Base-by-base conservation (phyloP, 2,113 vertebrate species). In the Tauraco erythrolophus region DNA sequence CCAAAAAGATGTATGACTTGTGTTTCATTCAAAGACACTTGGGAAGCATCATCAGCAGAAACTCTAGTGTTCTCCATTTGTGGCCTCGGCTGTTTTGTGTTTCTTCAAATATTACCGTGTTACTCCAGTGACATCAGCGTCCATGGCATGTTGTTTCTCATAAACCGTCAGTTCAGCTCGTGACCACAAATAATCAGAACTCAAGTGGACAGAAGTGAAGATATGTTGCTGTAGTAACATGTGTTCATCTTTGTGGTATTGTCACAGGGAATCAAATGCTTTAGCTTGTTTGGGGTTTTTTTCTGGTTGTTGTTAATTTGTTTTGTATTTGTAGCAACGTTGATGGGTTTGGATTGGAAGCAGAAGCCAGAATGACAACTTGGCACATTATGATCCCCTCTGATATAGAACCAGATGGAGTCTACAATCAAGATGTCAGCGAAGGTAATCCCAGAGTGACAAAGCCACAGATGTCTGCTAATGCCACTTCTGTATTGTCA, bases 351-450 rank as follows among this genome's bases (percentile, higher is more conserved):
- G 99, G 99, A 76, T 97, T 99, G 98, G 99, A 99, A 98, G 99
- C 99, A 35, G 99, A 99, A 98, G 99, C 99, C 77, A 98, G 99
- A 85, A 99, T 99, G 99, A 99, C 99, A 19, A 99, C 99, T 37
- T 99, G 99, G 99, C 99, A 99, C 74, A 98, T 99, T 51, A 99
- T 99, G 99, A 99, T 99, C 75, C 98, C 99, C 11, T 97, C 99
- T 10, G 99, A 99, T 93, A 99, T 99, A 30, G 99, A 99, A 48
- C 95, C 99, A 2, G 99, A 99, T 69, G 96, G 98, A 35, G 96
- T 98, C 22, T 99, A 99, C 97, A 99, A 95, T 97, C 99, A 99
- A 78, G 99, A 99, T 87, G 98, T 99, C 88, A 99, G 99, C 31
- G 99, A 99, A 98, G 99, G 99, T 99, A 96, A 94, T 58, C 53